Evolutionary conservation across 2,113 vertebrate genomes (phyloP).

Genomic region (Bungarus multicinctus): DNA sequence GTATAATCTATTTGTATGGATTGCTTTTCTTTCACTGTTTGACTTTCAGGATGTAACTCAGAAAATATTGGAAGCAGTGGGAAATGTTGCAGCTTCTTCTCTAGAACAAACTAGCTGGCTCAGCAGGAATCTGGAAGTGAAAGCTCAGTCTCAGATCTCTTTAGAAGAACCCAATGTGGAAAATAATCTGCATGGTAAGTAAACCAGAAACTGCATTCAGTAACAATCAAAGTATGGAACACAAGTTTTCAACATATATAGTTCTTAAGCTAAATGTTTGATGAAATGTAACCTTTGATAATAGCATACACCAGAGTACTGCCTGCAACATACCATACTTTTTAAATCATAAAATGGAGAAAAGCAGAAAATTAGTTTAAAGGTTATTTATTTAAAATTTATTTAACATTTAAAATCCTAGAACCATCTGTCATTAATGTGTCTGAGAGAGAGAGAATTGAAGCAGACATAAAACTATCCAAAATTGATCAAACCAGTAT

Average conservation of each 20-base stretch:
- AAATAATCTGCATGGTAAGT: slow-evolving; percentile 73
- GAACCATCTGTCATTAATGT: not conserved
- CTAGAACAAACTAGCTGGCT: slow-evolving; percentile 98
- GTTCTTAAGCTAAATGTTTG: not conserved
- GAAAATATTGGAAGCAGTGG: slow-evolving; percentile 89
- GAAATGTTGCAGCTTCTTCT: slow-evolving; percentile 90
- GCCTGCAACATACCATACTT: not conserved
- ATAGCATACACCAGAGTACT: not conserved
- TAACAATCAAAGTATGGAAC: not conserved
- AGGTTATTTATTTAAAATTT: not conserved
- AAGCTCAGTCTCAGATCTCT: slow-evolving; percentile 89
- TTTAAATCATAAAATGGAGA: not conserved
- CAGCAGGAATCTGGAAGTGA: slow-evolving; percentile 94
- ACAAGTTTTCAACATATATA: not conserved
- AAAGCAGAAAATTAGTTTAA: not conserved
- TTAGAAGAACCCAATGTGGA: slow-evolving; percentile 80
- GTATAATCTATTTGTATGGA: not conserved
- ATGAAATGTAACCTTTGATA: not conserved
- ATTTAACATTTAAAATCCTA: not conserved
- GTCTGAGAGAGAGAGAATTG: not conserved
- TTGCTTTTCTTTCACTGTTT: slow-evolving; percentile 4
- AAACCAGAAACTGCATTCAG: not conserved
- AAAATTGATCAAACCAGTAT: not conserved
- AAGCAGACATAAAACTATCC: not conserved
- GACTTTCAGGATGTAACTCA: slow-evolving; percentile 88